Evolutionary conservation across 2,113 vertebrate genomes (phyloP).

Genomic region (Syngnathoides biaculeatus): DNA sequence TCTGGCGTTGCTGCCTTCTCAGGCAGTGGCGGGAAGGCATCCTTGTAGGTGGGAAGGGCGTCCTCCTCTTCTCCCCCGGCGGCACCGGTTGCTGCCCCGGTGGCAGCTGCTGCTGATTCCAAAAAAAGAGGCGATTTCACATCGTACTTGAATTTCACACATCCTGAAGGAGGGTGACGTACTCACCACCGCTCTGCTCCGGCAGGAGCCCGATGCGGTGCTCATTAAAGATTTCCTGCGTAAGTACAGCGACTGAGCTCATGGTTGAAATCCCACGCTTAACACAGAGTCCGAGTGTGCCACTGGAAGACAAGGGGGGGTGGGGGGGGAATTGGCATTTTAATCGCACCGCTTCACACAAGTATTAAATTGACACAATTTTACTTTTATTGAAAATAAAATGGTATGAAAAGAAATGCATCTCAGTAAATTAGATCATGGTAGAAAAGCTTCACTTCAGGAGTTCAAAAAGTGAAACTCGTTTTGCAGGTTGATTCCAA

Average conservation of each 20-base stretch:
- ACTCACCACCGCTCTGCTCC: slow-evolving; percentile 86
- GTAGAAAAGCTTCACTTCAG: background rate
- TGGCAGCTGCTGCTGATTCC: slow-evolving; percentile 32
- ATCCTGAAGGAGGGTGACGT: background rate
- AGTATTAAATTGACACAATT: background rate
- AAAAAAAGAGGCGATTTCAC: background rate
- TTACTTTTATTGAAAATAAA: too few species aligned
- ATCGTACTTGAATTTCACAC: background rate
- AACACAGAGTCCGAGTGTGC: slow-evolving; percentile 92
- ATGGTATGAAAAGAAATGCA: background rate
- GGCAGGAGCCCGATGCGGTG: slow-evolving; percentile 93
- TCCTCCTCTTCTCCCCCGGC: slow-evolving; percentile 84
- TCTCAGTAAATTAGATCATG: background rate
- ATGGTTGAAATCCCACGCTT: slow-evolving; percentile 89
- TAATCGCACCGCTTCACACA: background rate
- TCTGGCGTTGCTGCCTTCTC: slow-evolving; percentile 90
- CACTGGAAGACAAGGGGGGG: slow-evolving; percentile 68
- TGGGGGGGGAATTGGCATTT: background rate
- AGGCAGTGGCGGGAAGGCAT: slow-evolving; percentile 97
- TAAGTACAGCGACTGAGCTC: slow-evolving; percentile 99
- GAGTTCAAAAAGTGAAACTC: too few species aligned
- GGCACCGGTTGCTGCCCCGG: slow-evolving; percentile 76
- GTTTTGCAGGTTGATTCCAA: too few species aligned
- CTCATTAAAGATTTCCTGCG: slow-evolving; percentile 98
- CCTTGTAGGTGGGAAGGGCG: slow-evolving; percentile 95